Evolutionary conservation across 2,113 vertebrate genomes (phyloP).

Genomic region (Rhizomys pruinosus): DNA sequence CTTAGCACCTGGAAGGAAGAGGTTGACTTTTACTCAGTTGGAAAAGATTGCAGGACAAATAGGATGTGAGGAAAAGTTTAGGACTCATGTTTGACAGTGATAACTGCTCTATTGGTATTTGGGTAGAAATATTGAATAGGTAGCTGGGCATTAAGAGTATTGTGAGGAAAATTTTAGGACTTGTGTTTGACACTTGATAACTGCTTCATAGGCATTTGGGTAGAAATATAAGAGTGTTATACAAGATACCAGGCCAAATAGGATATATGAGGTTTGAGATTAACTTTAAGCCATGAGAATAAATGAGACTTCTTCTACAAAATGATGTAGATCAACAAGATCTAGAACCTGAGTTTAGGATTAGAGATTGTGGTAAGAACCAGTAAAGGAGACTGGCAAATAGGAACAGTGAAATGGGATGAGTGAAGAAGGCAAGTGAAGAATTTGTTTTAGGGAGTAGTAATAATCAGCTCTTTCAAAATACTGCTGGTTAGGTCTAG

Average conservation of each 20-base stretch:
- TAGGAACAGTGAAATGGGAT: conserved; percentile 3
- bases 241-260: not conserved
- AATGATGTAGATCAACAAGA: not conserved
- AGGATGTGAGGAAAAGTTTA: not conserved
- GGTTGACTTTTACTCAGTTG: not conserved
- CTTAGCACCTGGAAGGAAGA: not conserved
- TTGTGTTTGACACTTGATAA: conserved; percentile 2
- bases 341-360: not conserved
- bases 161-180: not conserved
- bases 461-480: not conserved
- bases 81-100: not conserved
- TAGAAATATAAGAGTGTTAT: conserved; percentile 8
- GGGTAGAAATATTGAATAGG: not conserved
- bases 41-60: conserved; percentile 27
- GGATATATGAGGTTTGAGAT: not conserved
- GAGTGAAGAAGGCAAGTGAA: not conserved
- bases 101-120: not conserved
- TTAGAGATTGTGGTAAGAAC: conserved; percentile 17
- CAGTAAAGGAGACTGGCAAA: conserved; percentile 2
- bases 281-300: conserved; percentile 2
- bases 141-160: too few species aligned
- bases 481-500: conserved; percentile 13
- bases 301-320: not conserved
- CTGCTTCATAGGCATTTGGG: not conserved
- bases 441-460: not conserved